Conservation (phyloP, 1,140 invertebrate genomes). For the Laodelphax striatellus region DNA sequence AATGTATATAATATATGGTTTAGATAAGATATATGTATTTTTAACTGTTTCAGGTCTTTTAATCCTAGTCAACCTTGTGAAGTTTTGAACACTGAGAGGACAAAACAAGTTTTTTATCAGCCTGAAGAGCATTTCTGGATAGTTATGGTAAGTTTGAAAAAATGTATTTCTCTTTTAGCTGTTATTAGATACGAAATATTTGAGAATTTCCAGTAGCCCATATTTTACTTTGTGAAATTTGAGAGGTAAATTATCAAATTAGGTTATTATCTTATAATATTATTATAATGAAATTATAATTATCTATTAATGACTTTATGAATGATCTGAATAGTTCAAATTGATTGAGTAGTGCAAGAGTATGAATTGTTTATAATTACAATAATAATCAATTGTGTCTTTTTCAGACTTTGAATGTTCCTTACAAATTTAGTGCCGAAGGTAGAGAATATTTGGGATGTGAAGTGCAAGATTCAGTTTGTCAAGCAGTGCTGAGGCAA, state of each 20-base stretch:
- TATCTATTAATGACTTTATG: too few relatives aligned
- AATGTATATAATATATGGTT: too few relatives aligned
- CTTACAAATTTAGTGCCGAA: constrained; percentile 54
- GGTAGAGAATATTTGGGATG: constrained; percentile 59
- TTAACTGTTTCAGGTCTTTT: constrained; percentile 58
- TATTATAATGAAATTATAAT: too few relatives aligned
- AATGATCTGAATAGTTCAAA: too few relatives aligned
- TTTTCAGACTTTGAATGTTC: constrained; percentile 55
- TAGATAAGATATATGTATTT: not conserved
- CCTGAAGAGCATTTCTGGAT: constrained; percentile 83
- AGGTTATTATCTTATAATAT: too few relatives aligned
- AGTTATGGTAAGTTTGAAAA: constrained; percentile 58
- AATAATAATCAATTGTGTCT: constrained; percentile 13
- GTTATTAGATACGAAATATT: too few relatives aligned
- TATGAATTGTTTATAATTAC: too few relatives aligned
- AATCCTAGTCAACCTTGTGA: constrained; percentile 65
- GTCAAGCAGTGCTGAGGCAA: constrained; percentile 55
- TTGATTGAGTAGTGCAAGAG: too few relatives aligned
- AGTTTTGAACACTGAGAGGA: constrained; percentile 79
- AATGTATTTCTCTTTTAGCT: not conserved
- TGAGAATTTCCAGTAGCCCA: not conserved
- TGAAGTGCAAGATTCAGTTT: constrained; percentile 66
- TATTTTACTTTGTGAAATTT: too few relatives aligned
- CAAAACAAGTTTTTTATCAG: constrained; percentile 73
- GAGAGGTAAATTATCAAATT: too few relatives aligned